Base-by-base conservation (phyloP, 2,113 vertebrate genomes). In the Callipepla californica region DNA sequence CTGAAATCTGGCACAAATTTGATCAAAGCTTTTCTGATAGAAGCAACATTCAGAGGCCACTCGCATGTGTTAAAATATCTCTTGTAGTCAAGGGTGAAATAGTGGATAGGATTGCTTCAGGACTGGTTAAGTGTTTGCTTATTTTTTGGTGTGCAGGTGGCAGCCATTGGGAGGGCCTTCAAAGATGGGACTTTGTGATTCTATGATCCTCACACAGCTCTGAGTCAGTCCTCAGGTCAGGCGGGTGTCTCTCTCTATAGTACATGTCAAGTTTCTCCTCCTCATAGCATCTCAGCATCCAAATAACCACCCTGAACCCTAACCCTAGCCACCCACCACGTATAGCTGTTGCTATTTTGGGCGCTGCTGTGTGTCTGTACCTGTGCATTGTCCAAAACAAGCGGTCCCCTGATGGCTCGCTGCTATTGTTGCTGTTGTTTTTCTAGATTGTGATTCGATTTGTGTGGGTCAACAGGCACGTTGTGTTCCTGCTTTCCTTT, bases 401-500 rank as follows among this genome's bases (percentile, higher is more conserved):
- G 85, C 53, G 74, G 69, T 38, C 59, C 89, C 25, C 1, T 77
- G 68, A 86, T 92, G 80, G 91, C 92, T 88, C 90, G 82, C 91
- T 3, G 45, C 97, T 96, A 97, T 98, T 98, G 97, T 98, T 84
- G 62, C 80, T 2, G 0, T 79, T 96, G 69, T 73, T 96, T 97
- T 98, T 98, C 98, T 98, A 97, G 98, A 98, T 96, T 63, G 80
- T 83, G 91, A 95, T 97, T 97, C 97, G 80, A 96, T 97, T 98
- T 98, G 98, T 96, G 80, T 95, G 92, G 85, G 47, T 82, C 68
- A 79, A 92, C 92, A 94, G 96, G 72, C 84, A 77, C 94, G 97
- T 95, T 97, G 96, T 97, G 96, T 97, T 97, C 92, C 97, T 80
- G 77, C 97, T 94, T 97, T 92, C 93, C 96, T 90, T 95, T 97